Percentiles rank a stretch among this genome's conserved stretches.
Conservation (phyloP, 1,140 invertebrate genomes). For the Drosophila aff. region DNA sequence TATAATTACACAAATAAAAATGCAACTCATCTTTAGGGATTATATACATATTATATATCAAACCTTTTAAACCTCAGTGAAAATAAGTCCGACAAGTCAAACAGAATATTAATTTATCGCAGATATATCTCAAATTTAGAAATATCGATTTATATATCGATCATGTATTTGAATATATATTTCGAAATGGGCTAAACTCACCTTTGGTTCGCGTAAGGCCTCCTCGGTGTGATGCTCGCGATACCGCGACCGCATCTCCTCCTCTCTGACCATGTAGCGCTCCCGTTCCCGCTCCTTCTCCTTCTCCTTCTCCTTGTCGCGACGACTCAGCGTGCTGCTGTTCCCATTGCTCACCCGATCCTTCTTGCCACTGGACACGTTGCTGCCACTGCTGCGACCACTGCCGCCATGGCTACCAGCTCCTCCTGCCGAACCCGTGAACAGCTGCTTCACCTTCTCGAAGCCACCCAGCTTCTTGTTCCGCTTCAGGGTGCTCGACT, state of each 20-base stretch:
- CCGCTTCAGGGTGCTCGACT: slow-evolving; percentile 70
- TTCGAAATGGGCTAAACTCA: slow-evolving; percentile 29
- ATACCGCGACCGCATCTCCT: slow-evolving; percentile 83
- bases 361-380: slow-evolving; percentile 69
- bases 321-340: slow-evolving; percentile 73
- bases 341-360: slow-evolving; percentile 60
- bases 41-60: no score
- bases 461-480: slow-evolving; percentile 87
- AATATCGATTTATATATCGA: no score
- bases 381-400: slow-evolving; percentile 68
- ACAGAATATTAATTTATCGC: neutral
- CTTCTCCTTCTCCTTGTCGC: slow-evolving; percentile 67
- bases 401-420: slow-evolving; percentile 56
- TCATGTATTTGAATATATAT: no score
- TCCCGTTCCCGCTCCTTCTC: slow-evolving; percentile 63
- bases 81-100: neutral
- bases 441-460: slow-evolving; percentile 87
- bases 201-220: slow-evolving; percentile 82
- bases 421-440: slow-evolving; percentile 61
- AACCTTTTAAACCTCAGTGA: neutral
- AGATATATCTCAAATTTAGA: no score
- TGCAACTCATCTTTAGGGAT: no score
- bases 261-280: slow-evolving; percentile 81
- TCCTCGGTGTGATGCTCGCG: slow-evolving; percentile 74
- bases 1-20: no score